Evolutionary conservation across 2,113 vertebrate genomes (phyloP), one percentile per base, ranked within the genome.

Genomic region (Poecilia latipinna): DNA sequence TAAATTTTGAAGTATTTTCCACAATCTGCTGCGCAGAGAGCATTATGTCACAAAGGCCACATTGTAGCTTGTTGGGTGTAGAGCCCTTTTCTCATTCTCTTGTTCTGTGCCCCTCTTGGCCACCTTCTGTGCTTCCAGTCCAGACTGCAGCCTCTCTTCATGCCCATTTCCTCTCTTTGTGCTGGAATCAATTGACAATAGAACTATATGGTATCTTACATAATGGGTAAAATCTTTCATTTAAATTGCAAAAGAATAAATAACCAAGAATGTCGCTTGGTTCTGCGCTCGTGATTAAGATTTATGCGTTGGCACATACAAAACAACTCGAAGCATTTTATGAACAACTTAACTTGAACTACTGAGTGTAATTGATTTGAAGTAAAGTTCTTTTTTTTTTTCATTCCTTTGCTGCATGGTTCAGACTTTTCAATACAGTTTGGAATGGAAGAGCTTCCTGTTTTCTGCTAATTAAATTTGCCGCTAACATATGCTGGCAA

Each of bases 11-110:
- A 92, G 92, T 93, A 89, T 94, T 94, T 95, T 94, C 93, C 92
- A 91, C 91, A 93, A 92, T 92, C 89, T 83, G 82, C 91, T 79
- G 80, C 74, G 82, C 84, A 74, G 82, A 86, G 82, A 74, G 90
- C 85, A 93, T 93, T 93, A 94, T 93, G 93, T 95, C 93, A 94
- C 94, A 95, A 94, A 93, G 91, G 90, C 91, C 88, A 93, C 91
- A 93, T 93, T 95, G 94, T 94, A 86, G 82, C 80, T 57, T 26
- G 80, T 37, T 87, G 90, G 87, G 88, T 91, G 88, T 85, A 91
- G 75, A 83, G 75, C 68, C 51, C 65, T 64, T 82, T 70, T 70
- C 75, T 78, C 75, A 71, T 75, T 77, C 78, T 75, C 77, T 74
- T 39, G 82, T 90, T 91, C 83, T 88, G 77, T 75, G 82, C 81